phyloP scores from a whole-genome alignment of 2,797 vertebrate species.

The Protonibea diacanthus region DNA sequence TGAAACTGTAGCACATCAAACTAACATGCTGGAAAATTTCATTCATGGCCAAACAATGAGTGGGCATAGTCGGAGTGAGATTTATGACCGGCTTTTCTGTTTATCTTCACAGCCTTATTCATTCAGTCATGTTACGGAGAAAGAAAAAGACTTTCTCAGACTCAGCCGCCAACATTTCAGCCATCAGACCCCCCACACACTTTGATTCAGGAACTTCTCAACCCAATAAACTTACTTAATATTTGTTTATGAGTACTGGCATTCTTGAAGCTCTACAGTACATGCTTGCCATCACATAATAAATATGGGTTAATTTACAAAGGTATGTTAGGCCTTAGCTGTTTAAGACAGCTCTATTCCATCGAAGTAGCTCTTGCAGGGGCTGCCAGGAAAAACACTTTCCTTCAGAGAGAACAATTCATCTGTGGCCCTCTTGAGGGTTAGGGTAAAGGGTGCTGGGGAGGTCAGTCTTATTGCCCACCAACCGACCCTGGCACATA shows the following conservation, averaged over 20 bases:
- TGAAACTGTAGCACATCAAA: constrained; percentile 25
- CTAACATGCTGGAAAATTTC: constrained; percentile 39
- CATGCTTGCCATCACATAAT: constrained; percentile 48
- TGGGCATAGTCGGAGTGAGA: constrained; percentile 37
- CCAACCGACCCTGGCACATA: constrained; percentile 64
- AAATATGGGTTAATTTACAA: constrained; percentile 67
- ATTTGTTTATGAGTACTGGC: constrained; percentile 66
- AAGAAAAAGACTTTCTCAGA: constrained; percentile 36
- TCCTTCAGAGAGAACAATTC: constrained; percentile 71
- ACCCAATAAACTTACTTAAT: constrained; percentile 47
- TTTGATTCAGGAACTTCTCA: constrained; percentile 61
- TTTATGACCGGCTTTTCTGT: constrained; percentile 62
- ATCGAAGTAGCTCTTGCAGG: constrained; percentile 26
- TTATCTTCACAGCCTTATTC: constrained; percentile 61
- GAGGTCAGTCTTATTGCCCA: constrained; percentile 70
- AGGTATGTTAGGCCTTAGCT: constrained; percentile 55
- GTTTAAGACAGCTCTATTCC: constrained; percentile 58
- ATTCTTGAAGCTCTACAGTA: constrained; percentile 51
- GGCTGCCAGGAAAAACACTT: constrained; percentile 81
- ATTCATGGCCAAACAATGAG: constrained; percentile 61
- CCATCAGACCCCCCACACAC: constrained; percentile 59
- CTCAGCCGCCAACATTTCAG: constrained; percentile 35
- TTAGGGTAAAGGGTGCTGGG: constrained; percentile 59
- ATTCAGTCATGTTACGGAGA: constrained; percentile 49
- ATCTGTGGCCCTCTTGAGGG: constrained; percentile 66